A percentile compares a stretch with the other conserved stretches of the same genome.
Conservation (phyloP, 2,888 invertebrate species). For the Petrolisthes manimaculis region DNA sequence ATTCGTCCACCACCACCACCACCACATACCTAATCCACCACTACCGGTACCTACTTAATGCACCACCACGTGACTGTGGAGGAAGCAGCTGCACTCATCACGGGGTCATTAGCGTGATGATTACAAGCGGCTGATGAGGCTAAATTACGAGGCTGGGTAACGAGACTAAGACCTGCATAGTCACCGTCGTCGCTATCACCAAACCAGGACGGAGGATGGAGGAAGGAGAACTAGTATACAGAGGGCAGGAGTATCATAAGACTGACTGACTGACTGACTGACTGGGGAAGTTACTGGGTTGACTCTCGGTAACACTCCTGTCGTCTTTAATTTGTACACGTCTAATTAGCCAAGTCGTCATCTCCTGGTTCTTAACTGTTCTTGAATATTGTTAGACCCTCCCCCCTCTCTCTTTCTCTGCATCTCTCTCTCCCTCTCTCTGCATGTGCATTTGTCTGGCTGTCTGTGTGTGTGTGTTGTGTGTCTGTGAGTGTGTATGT, state of each 20-base stretch:
- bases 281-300: slow-evolving; percentile 6
- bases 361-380: too few species aligned
- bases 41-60: background rate
- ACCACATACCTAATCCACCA: background rate
- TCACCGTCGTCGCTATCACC: slow-evolving; percentile 27
- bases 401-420: slow-evolving; percentile 1
- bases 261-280: too few species aligned
- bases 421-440: slow-evolving; percentile 2
- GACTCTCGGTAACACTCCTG: background rate
- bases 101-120: slow-evolving; percentile 39
- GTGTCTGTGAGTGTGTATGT: slow-evolving; percentile 1
- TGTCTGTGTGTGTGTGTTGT: slow-evolving; percentile 13
- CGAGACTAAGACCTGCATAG: slow-evolving; percentile 24
- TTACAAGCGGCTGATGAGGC: slow-evolving; percentile 36
- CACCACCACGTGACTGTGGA: background rate
- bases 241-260: too few species aligned
- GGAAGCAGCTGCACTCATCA: slow-evolving; percentile 30
- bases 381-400: too few species aligned
- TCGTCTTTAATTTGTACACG: background rate
- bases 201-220: too few species aligned
- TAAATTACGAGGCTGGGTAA: slow-evolving; percentile 37
- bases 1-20: background rate
- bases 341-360: too few species aligned
- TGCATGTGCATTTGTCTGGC: background rate
- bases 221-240: too few species aligned